Evolutionary conservation across 2,113 vertebrate genomes (phyloP), one percentile per base, ranked within the genome.

Genomic region (Pseudorasbora parva): DNA sequence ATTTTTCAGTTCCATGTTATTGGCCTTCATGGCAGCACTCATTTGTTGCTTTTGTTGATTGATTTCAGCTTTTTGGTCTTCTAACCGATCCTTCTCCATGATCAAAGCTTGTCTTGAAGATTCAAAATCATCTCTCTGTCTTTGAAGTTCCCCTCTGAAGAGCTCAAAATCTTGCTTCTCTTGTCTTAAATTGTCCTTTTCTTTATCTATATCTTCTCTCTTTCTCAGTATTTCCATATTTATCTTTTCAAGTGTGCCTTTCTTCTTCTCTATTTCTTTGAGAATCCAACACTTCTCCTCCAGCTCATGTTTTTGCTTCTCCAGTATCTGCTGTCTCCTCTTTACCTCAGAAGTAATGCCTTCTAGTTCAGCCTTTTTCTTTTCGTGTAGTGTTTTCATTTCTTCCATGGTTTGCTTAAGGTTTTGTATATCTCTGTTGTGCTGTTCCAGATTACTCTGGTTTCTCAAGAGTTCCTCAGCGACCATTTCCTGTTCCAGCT

Each of bases 141-240:
- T 82, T 21, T n/a, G 5, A 69, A 92, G 54, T 17, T 83, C 0
- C 49, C 17, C 2, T 23, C 77, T 88, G 14, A 87, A 27, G 47
- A 83, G 23, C 43, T 88, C 45, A 4, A 92, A 11, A 59, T 85
- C 59, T 60, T 41, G 33, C 4, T 79, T 86, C 57, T 91, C 84
- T 21, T 0, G 73, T 2, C 10, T 84, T 1, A 88, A 82, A 11
- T 11, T 72, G 77, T 87, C 54, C 10, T 88, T 66, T 37, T 83
- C 5, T 59, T 11, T 30, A n/a, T 84, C 1, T 5, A 90, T 60
- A 0, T 82, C 81, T 78, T 85, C 10, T 14, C 12, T 78, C 23
- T 82, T 43, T 17, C 6, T 47, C 9, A 83, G 21, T 25, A 45
- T 49, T 1, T 82, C 78, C 49, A 17, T 30, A 8, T 73, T 77